phyloP scores from a whole-genome alignment of 1,140 invertebrate species.

The Caenorhabditis elegans region DNA sequence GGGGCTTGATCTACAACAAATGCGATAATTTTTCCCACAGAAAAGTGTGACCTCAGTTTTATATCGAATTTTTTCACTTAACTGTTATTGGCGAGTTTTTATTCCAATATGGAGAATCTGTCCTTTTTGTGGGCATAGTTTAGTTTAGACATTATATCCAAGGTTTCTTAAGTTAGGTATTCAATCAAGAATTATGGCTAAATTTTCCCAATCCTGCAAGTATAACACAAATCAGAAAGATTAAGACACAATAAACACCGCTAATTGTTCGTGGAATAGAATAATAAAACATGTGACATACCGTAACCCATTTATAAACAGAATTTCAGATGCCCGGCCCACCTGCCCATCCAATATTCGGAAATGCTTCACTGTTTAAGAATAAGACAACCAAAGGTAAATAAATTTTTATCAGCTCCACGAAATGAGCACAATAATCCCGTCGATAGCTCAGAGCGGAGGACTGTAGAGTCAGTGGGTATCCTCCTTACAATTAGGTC shows the following conservation, averaged over 20 bases:
- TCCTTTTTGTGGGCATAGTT: no score
- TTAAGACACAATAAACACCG: background rate
- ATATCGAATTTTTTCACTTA: no score
- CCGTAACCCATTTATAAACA: background rate
- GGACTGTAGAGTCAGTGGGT: constrained; percentile 49
- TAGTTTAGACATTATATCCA: no score
- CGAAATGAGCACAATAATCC: background rate
- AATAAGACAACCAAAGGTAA: constrained; percentile 6
- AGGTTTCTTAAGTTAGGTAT: no score
- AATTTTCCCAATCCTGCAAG: no score
- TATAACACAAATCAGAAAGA: no score
- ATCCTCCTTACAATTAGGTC: constrained; percentile 51
- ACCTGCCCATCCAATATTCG: constrained; percentile 13
- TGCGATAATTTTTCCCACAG: no score
- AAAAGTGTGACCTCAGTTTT: no score
- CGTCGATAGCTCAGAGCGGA: constrained; percentile 55
- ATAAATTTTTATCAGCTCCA: background rate
- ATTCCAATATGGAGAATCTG: no score
- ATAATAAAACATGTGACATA: background rate
- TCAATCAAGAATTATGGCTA: no score
- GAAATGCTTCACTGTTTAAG: background rate
- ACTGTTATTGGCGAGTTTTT: no score
- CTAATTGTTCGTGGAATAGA: background rate
- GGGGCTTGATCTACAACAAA: no score
- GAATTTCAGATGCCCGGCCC: background rate